phyloP scores from a whole-genome alignment of 2,113 vertebrate species.

The Reinhardtius hippoglossoides region DNA sequence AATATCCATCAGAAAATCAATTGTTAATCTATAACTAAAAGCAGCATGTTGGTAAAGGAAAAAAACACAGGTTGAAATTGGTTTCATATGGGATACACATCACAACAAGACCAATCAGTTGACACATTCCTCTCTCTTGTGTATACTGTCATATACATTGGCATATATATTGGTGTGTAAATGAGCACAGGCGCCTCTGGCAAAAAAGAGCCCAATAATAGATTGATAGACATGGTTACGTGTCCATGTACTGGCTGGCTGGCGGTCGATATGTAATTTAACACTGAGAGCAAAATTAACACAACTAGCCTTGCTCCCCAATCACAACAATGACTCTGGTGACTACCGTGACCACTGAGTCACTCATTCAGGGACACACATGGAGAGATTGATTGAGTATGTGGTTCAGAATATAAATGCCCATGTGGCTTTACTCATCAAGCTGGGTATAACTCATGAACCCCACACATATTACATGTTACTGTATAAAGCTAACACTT shows the following conservation, averaged over 20 bases:
- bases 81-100: background rate
- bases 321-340: slow-evolving; percentile 41
- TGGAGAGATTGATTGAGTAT: slow-evolving; percentile 23
- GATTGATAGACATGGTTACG: slow-evolving; percentile 37
- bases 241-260: slow-evolving; percentile 29
- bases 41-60: background rate
- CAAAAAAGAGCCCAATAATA: slow-evolving; percentile 21
- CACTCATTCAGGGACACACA: slow-evolving; percentile 16
- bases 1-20: background rate
- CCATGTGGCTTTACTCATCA: slow-evolving; percentile 27
- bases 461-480: background rate
- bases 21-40: background rate
- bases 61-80: background rate
- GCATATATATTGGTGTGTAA: slow-evolving; percentile 25
- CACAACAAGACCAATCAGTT: slow-evolving; percentile 13
- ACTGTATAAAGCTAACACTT: slow-evolving; percentile 5
- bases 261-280: slow-evolving; percentile 76
- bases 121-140: background rate
- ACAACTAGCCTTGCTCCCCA: slow-evolving; percentile 38
- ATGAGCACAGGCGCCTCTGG: slow-evolving; percentile 33
- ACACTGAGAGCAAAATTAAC: slow-evolving; percentile 57
- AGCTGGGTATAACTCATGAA: background rate
- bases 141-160: background rate
- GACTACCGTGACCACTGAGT: slow-evolving; percentile 30
- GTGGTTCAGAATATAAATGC: slow-evolving; percentile 12